These are phyloP conservation scores for Arvicanthis niloticus DNA, from an alignment of 2,113 vertebrate species.

Conservation along the genomic window DNA sequence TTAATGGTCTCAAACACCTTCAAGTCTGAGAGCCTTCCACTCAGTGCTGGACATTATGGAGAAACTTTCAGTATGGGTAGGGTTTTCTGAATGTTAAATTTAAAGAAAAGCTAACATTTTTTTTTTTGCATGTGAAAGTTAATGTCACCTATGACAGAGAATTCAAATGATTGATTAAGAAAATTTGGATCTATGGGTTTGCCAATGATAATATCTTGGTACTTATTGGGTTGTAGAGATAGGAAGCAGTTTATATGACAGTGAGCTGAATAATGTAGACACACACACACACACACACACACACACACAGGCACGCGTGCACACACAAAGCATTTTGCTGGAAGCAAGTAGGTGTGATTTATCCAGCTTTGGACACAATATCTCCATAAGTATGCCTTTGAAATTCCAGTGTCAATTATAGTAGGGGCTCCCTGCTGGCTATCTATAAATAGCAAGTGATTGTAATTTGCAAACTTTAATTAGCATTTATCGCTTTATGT, in stretches of 20 bases:
- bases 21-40: background rate
- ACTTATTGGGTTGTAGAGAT: background rate
- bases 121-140: background rate
- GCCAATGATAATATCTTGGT: background rate
- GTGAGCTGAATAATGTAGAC: background rate
- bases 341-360: constrained; percentile 22
- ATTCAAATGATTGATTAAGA: background rate
- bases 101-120: background rate
- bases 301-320: background rate
- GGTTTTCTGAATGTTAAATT: background rate
- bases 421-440: constrained; percentile 30
- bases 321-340: background rate
- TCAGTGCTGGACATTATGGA: background rate
- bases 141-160: background rate
- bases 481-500: constrained; percentile 62
- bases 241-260: background rate
- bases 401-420: constrained; percentile 37
- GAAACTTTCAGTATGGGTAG: background rate
- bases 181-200: background rate
- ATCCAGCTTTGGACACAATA: background rate
- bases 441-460: constrained; percentile 57
- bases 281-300: background rate
- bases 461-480: constrained; percentile 65
- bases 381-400: background rate
- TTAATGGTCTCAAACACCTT: background rate